Conservation (phyloP, 1,140 invertebrate species). For the Drosophila ohnishii region DNA sequence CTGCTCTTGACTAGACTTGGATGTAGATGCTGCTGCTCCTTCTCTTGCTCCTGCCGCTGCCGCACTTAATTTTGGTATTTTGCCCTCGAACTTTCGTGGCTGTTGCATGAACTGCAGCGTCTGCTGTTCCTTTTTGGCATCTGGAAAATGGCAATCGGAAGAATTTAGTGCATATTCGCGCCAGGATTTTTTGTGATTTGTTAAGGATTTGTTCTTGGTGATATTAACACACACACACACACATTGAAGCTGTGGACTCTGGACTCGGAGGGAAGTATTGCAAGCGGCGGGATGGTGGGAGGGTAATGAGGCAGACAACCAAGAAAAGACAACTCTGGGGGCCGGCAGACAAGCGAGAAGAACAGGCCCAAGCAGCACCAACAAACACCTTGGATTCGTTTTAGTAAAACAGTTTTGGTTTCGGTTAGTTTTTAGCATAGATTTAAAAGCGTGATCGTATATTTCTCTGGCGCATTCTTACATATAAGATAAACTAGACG, state of each 20-base stretch:
- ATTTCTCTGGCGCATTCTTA: slow-evolving; percentile 63
- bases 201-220: slow-evolving; percentile 39
- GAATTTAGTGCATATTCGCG: slow-evolving; percentile 41
- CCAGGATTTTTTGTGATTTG: slow-evolving; percentile 5
- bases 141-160: slow-evolving; percentile 62
- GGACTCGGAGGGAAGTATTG: background rate
- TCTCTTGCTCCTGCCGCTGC: slow-evolving; percentile 23
- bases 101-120: slow-evolving; percentile 78
- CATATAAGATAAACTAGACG: slow-evolving; percentile 57
- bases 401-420: slow-evolving; percentile 79
- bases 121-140: slow-evolving; percentile 72
- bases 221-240: slow-evolving; percentile 51
- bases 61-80: slow-evolving; percentile 78
- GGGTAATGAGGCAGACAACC: slow-evolving; percentile 7
- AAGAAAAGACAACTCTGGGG: slow-evolving; percentile 31
- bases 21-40: slow-evolving; percentile 80
- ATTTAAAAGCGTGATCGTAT: slow-evolving; percentile 64
- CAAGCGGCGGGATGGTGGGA: slow-evolving; percentile 8
- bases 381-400: slow-evolving; percentile 43
- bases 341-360: slow-evolving; percentile 18
- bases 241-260: slow-evolving; percentile 14
- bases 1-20: slow-evolving; percentile 64
- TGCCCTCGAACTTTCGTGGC: slow-evolving; percentile 78
- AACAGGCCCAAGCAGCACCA: slow-evolving; percentile 51
- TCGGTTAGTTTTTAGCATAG: slow-evolving; percentile 61